These are phyloP conservation scores for Drosophila eohydei DNA, from an alignment of 2,888 invertebrate genomes.

Conservation along the genomic window DNA sequence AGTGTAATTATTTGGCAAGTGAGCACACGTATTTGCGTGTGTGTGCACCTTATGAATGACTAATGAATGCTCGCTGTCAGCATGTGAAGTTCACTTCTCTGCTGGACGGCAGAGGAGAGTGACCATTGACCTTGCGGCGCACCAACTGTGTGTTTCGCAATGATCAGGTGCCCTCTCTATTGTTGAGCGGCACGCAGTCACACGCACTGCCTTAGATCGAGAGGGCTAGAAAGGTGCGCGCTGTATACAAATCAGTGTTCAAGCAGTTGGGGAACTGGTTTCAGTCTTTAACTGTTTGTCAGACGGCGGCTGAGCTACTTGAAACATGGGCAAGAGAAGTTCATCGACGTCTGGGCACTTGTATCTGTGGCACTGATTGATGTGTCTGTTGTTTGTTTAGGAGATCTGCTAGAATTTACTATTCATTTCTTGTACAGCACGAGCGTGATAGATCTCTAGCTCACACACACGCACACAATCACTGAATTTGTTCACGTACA, in stretches of 20 bases:
- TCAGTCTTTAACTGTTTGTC: conserved; percentile 19
- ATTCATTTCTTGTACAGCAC: conserved; percentile 37
- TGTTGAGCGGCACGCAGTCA: conserved; percentile 8
- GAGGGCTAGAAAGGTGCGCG: conserved; percentile 30
- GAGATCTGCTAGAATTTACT: conserved; percentile 44
- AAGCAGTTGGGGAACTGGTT: conserved; percentile 60
- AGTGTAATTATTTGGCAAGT: conserved; percentile 46
- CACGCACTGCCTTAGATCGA: conserved; percentile 24
- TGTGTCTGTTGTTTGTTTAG: conserved; percentile 57
- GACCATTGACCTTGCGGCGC: conserved; percentile 30
- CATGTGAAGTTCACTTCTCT: conserved; percentile 1
- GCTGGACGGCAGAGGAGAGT: conserved; percentile 1
- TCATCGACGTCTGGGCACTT: conserved; percentile 49
- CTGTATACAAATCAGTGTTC: conserved; percentile 59
- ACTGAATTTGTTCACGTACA: background rate
- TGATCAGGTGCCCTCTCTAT: conserved; percentile 22
- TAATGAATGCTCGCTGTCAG: conserved; percentile 37
- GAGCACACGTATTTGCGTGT: background rate
- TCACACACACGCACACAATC: conserved; percentile 14
- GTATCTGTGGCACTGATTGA: conserved; percentile 52
- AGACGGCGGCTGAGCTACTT: conserved; percentile 25
- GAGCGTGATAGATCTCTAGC: conserved; percentile 30
- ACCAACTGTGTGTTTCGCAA: conserved; percentile 37
- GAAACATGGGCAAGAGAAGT: conserved; percentile 47
- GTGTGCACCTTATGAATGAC: conserved; percentile 50